Base-by-base conservation (phyloP, 2,888 invertebrate genomes). In the Pocota personata region DNA sequence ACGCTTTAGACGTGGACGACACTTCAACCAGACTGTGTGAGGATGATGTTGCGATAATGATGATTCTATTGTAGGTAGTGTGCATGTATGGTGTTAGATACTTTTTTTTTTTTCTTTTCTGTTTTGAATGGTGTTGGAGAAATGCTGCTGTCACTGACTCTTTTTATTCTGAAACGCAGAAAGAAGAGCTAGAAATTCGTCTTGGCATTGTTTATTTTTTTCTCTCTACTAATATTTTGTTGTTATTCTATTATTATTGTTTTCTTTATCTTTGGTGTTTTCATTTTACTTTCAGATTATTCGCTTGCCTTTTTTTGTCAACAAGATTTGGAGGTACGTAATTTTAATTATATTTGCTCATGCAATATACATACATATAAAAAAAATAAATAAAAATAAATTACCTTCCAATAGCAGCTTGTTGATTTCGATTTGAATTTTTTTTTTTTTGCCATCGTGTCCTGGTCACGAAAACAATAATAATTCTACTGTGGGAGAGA, bases 11-110 rank as follows among this genome's bases (percentile, higher is more conserved):
- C 76, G 66, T n/a, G 8, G 50, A 57, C 48, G 40, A 40, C 64
- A 30, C 64, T 40, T 43, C 43, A 40, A 8, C 37, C 37, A 24
- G 21, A 19, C 35, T 27, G 55, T 55, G 76, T 60, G 67, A 52
- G 67, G 66, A 55, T 55, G 69, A 72, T 78, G 30, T 82, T 76
- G 64, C 64, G 57, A 58, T 77, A 62, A 76, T 83, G 78, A 43
- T 64, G 78, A 78, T 79, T 77, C 72, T 48, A 60, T 60, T 32
- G 30, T 40, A 8, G 4, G 3, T 5, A 8, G 67, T 37, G 37
- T 83, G 48, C 67, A 64, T 82, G 50, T 67, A 16, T 62, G 62
- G 43, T 62, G 27, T 57, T 58, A 27, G 77, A 58, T 57, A 58
- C 48, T 30, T 57, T 24, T 16, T 32, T 67, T 14, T 32, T 58